These are phyloP conservation scores for Hyles euphorbiae DNA, from an alignment of 1,140 invertebrate genomes.

Conservation along the genomic window DNA sequence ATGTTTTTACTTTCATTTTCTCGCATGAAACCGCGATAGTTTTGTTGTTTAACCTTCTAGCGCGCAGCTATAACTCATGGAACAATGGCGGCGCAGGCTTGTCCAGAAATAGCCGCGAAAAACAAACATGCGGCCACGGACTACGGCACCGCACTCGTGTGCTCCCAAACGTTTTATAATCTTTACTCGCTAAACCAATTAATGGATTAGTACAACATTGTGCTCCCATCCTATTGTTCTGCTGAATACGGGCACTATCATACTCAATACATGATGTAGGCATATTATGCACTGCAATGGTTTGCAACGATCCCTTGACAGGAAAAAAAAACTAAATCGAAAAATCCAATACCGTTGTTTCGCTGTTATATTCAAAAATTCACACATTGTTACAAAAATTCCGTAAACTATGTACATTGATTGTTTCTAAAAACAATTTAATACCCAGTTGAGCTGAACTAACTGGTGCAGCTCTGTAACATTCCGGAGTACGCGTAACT, in stretches of 20 bases:
- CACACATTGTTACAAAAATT: slow-evolving; percentile 13
- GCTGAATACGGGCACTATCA: no score
- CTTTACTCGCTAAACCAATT: slow-evolving; percentile 6
- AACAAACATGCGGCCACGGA: slow-evolving; percentile 39
- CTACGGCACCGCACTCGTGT: slow-evolving; percentile 27
- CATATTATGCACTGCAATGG: background rate
- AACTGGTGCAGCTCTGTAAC: slow-evolving; percentile 45
- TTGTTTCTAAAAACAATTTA: slow-evolving; percentile 60
- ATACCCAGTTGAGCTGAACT: slow-evolving; percentile 45
- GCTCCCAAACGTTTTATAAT: slow-evolving; percentile 7
- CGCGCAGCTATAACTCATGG: slow-evolving; percentile 48
- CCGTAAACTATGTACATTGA: slow-evolving; percentile 26
- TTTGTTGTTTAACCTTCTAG: slow-evolving; percentile 41
- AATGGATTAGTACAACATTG: slow-evolving; percentile 1
- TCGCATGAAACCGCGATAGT: slow-evolving; percentile 27
- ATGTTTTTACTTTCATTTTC: slow-evolving; percentile 41
- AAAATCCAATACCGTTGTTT: background rate
- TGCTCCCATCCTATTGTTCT: no score
- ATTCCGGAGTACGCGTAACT: slow-evolving; percentile 52
- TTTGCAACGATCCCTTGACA: no score
- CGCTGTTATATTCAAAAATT: slow-evolving; percentile 9
- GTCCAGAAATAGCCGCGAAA: slow-evolving; percentile 58
- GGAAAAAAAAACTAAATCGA: no score
- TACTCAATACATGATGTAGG: no score
- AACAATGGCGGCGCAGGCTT: slow-evolving; percentile 43